Base-by-base conservation (phyloP, 2,113 vertebrate species). In the Ivindomyrus marchei region DNA sequence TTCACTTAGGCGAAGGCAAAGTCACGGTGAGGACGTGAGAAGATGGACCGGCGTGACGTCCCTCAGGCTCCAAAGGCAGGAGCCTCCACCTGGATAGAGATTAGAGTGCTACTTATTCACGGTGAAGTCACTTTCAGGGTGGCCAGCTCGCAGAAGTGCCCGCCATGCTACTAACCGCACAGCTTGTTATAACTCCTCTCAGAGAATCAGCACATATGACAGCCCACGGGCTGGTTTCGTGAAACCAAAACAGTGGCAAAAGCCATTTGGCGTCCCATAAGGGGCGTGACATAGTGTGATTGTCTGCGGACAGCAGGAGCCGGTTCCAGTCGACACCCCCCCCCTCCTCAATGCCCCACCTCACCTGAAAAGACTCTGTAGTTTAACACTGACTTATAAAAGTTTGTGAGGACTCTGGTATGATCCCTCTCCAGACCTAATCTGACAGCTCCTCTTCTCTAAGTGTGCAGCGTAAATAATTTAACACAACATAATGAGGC, bases 401-500 rank as follows among this genome's bases (percentile, higher is more conserved):
- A 80, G 31, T 80, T 80, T 42, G 74, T 19, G 74, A 80, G 31
- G 45, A 49, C 84, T 47, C 84, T 15, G 84, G 46, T 74, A 10
- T 17, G 88, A 89, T 62, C 24, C 66, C 19, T 46, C 36, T 39
- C 88, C 21, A 31, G 58, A 74, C 58, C 36, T 11, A 47, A 31
- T 88, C 74, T 45, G 88, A 70, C 24, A 47, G 24, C 42, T 58
- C n/a, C 36, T 31, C 53, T 36, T 56, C 53, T 88, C 86, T 56
- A 24, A 62, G 31, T 15, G 21, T 19, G 52, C 52, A 88, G 45
- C 24, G 24, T 46, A 46, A 88, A 46, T 88, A 45, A 88, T 88
- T 88, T 88, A 88, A 88, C 15, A 70, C 19, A 45, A 56, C 50
- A 39, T 27, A 66, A 88, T 88, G 56, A 27, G 56, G 56, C 42